Conservation (phyloP, 2,797 vertebrate species). For the Takifugu rubripes region DNA sequence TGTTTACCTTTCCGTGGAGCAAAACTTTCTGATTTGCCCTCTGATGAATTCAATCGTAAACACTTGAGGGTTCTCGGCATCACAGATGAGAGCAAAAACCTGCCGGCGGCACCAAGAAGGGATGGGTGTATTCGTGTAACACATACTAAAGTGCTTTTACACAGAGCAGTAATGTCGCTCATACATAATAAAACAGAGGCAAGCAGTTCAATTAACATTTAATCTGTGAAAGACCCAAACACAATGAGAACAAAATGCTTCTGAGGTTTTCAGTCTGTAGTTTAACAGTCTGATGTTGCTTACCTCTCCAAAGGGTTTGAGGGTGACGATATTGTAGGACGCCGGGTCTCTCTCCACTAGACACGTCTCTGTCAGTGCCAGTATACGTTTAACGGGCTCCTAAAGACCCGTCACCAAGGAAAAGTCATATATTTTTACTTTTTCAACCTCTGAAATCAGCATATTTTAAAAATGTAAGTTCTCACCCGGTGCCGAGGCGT, state of each 20-base stretch:
- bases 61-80: conserved; percentile 93
- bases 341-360: conserved; percentile 95
- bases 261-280: background rate
- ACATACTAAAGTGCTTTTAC: conserved; percentile 15
- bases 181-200: conserved; percentile 28
- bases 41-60: conserved; percentile 97
- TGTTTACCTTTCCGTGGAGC: conserved; percentile 91
- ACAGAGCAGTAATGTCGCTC: conserved; percentile 8
- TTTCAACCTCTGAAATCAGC: background rate
- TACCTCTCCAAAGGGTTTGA: conserved; percentile 97
- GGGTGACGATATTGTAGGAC: conserved; percentile 95
- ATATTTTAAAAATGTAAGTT: background rate
- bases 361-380: conserved; percentile 95
- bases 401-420: conserved; percentile 53
- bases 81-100: conserved; percentile 97
- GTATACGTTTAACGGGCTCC: conserved; percentile 92
- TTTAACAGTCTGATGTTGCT: background rate
- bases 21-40: conserved; percentile 93
- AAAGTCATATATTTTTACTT: background rate
- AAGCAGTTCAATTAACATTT: background rate
- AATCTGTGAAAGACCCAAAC: background rate
- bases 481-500: conserved; percentile 89
- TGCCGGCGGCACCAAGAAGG: conserved; percentile 46
- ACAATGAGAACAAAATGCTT: background rate
- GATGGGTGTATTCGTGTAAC: background rate